phyloP scores from a whole-genome alignment of 2,888 invertebrate species.

The Chymomyza caudatula region DNA sequence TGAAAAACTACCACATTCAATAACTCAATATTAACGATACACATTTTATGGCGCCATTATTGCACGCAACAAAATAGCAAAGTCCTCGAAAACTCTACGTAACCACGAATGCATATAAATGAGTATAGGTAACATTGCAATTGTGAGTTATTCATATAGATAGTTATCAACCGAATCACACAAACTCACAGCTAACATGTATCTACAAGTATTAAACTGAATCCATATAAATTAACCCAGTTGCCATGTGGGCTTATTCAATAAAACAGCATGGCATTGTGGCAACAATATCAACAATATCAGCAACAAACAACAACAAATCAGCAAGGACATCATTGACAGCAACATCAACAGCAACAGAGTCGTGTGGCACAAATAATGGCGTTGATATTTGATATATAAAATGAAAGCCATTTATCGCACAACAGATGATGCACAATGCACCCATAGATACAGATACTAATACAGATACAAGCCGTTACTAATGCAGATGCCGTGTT shows the following conservation, averaged over 20 bases:
- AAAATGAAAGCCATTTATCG: constrained; percentile 42
- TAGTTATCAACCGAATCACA: neutral
- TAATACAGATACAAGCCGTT: neutral
- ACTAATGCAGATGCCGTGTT: neutral
- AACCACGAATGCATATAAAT: neutral
- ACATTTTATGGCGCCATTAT: neutral
- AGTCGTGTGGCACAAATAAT: constrained; percentile 40
- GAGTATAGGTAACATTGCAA: neutral
- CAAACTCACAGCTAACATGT: neutral
- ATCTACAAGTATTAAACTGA: neutral
- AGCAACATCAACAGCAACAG: neutral
- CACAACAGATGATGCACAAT: constrained; percentile 18
- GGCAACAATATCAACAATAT: neutral
- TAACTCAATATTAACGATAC: neutral
- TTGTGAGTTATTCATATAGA: neutral
- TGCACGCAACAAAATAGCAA: no score
- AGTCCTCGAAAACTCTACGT: no score
- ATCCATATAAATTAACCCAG: neutral
- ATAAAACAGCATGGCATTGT: neutral
- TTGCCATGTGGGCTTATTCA: neutral
- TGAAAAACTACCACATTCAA: neutral
- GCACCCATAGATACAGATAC: constrained; percentile 8
- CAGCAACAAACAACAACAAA: neutral
- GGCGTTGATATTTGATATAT: constrained; percentile 36
- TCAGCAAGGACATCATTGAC: neutral